Percentiles rank a stretch among this genome's conserved stretches.
These are phyloP conservation scores for Rhinogobio ventralis DNA, from an alignment of 2,797 vertebrate species.

Conservation along the genomic window DNA sequence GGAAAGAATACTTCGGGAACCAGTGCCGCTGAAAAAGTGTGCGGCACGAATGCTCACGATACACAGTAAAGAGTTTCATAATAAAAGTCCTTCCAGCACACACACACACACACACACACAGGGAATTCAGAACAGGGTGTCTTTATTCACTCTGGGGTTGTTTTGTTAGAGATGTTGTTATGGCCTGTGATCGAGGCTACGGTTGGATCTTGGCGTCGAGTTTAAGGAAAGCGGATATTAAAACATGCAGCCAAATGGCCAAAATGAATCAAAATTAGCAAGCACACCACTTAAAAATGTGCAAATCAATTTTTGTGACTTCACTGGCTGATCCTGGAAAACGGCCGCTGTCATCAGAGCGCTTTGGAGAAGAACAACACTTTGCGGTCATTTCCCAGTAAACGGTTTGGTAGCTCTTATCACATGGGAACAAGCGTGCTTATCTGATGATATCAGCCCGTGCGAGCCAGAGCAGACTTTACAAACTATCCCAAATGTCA, in stretches of 20 bases:
- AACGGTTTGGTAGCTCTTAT: constrained; percentile 74
- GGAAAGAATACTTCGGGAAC: neutral
- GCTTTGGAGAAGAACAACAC: constrained; percentile 61
- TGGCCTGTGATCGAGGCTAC: neutral
- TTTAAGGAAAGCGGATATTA: neutral
- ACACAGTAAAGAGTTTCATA: neutral
- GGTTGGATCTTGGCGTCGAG: neutral
- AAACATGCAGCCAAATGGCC: neutral
- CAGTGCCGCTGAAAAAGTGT: neutral
- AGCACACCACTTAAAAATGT: neutral
- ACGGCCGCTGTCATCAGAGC: constrained; percentile 68
- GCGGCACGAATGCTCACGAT: neutral
- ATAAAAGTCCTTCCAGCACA: neutral
- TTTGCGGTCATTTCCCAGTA: constrained; percentile 73
- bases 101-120: neutral
- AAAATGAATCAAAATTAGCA: neutral
- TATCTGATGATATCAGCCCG: constrained; percentile 66
- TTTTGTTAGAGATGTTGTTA: neutral
- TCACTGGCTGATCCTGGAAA: constrained; percentile 61
- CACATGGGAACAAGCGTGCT: constrained; percentile 77
- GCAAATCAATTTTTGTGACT: constrained; percentile 46
- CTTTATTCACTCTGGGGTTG: neutral
- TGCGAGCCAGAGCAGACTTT: constrained; percentile 43
- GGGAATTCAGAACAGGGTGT: neutral
- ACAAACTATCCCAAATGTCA: constrained; percentile 31